Percentiles rank a stretch among this genome's conserved stretches.
Evolutionary conservation across 1,140 invertebrate genomes (phyloP).

Genomic region (Pachypeltis micranthus): DNA sequence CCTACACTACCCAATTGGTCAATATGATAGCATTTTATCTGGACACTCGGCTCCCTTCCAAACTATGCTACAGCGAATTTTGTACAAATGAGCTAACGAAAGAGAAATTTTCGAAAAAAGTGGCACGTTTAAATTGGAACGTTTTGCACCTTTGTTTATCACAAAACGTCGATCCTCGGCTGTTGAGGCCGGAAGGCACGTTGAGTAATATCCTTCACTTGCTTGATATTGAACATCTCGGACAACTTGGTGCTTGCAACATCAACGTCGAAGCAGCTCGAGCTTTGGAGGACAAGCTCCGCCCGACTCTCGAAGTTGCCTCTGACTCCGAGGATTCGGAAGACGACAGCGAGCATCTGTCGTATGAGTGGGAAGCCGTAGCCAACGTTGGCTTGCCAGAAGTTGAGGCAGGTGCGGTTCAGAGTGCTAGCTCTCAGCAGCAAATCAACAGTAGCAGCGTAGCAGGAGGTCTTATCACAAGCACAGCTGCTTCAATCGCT

Average conservation of each 20-base stretch:
- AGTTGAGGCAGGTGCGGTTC: slow-evolving; percentile 7
- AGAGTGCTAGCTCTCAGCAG: slow-evolving; percentile 13
- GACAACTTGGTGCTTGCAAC: slow-evolving; percentile 47
- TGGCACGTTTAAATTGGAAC: slow-evolving; percentile 68
- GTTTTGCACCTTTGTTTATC: slow-evolving; percentile 68
- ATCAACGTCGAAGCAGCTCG: slow-evolving; percentile 39
- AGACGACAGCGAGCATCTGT: slow-evolving; percentile 44
- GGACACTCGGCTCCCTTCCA: slow-evolving; percentile 60
- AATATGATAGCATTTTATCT: slow-evolving; percentile 64
- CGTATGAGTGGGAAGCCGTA: slow-evolving; percentile 53
- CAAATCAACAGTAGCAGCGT: slow-evolving; percentile 43
- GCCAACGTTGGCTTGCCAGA: slow-evolving; percentile 18
- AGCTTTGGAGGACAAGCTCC: slow-evolving; percentile 45
- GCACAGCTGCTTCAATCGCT: slow-evolving; percentile 52
- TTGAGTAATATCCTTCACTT: slow-evolving; percentile 61
- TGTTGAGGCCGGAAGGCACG: slow-evolving; percentile 54
- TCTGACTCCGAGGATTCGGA: slow-evolving; percentile 54
- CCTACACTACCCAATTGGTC: slow-evolving; percentile 70
- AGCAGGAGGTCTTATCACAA: slow-evolving; percentile 51
- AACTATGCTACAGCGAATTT: slow-evolving; percentile 66
- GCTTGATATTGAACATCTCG: slow-evolving; percentile 48
- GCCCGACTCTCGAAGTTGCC: slow-evolving; percentile 42
- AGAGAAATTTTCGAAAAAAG: slow-evolving; percentile 57
- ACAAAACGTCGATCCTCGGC: slow-evolving; percentile 53
- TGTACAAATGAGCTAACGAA: slow-evolving; percentile 53